Evolutionary conservation across 2,888 invertebrate species (phyloP).

Genomic region (Thalpophila matura): DNA sequence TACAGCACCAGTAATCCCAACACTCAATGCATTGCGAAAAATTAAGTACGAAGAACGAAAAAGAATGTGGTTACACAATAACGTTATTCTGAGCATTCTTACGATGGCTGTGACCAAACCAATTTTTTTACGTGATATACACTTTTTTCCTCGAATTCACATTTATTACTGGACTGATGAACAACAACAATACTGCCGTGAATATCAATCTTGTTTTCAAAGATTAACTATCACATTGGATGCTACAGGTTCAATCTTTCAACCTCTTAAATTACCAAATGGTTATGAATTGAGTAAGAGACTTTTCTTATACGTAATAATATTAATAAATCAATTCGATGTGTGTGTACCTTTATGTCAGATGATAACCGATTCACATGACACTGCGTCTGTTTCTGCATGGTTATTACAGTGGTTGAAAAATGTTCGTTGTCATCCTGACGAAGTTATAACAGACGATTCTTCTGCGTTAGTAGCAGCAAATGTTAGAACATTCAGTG

Average conservation of each 20-base stretch:
- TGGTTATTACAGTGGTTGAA: slow-evolving; percentile 4
- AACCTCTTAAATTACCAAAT: slow-evolving; percentile 9
- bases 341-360: slow-evolving; percentile 8
- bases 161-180: too few relatives aligned
- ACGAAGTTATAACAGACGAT: slow-evolving; percentile 12
- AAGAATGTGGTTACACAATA: slow-evolving; percentile 9
- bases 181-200: too few relatives aligned
- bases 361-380: slow-evolving; percentile 10
- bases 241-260: too few relatives aligned
- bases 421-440: slow-evolving; percentile 13
- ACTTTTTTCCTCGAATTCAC: slow-evolving; percentile 1
- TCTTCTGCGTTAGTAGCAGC: slow-evolving; percentile 10
- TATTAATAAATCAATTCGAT: slow-evolving; percentile 9
- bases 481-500: slow-evolving; percentile 9
- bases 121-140: slow-evolving; percentile 9
- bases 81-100: slow-evolving; percentile 11
- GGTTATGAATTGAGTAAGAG: slow-evolving; percentile 6
- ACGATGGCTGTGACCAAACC: slow-evolving; percentile 10
- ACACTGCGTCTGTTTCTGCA: slow-evolving; percentile 10
- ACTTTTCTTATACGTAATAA: slow-evolving; percentile 10
- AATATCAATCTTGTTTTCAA: too few relatives aligned
- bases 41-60: slow-evolving; percentile 12
- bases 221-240: too few relatives aligned
- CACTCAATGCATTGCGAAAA: slow-evolving; percentile 10
- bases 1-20: slow-evolving; percentile 8